Evolutionary conservation across 1,140 invertebrate genomes (phyloP).

Genomic region (Calliphora vicina): DNA sequence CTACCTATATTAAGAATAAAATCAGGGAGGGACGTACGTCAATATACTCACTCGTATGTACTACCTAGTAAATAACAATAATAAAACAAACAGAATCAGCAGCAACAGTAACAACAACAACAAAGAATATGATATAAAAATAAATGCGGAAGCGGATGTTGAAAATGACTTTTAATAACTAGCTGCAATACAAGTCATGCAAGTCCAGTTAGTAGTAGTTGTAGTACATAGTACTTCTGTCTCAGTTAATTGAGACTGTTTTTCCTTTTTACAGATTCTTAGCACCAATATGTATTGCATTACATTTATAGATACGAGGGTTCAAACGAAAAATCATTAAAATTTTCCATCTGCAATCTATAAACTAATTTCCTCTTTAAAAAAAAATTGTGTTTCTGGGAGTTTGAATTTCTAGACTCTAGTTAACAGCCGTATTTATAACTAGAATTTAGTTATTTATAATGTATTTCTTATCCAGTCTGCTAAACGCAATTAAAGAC

Average conservation of each 20-base stretch:
- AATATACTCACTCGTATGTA: neutral
- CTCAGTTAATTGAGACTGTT: slow-evolving; percentile 14
- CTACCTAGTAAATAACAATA: neutral
- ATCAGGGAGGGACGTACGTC: neutral
- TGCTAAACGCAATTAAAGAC: too few species aligned
- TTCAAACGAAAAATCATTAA: too few species aligned
- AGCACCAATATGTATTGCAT: neutral
- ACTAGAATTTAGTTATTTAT: too few species aligned
- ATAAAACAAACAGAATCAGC: neutral
- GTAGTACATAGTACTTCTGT: neutral
- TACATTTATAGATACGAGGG: too few species aligned
- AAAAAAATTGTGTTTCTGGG: too few species aligned
- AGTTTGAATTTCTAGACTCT: too few species aligned
- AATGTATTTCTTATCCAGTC: too few species aligned
- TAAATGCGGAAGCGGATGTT: slow-evolving; percentile 64
- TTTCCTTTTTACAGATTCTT: neutral
- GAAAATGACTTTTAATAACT: slow-evolving; percentile 45
- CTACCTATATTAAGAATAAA: neutral
- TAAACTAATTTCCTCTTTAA: too few species aligned
- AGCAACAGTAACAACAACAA: neutral
- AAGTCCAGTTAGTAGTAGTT: slow-evolving; percentile 41
- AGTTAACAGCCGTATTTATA: too few species aligned
- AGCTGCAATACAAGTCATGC: slow-evolving; percentile 58
- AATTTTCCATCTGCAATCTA: too few species aligned
- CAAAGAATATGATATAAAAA: slow-evolving; percentile 39